Base-by-base conservation (phyloP, 2,113 vertebrate species). In the Formicarius rufipectus region DNA sequence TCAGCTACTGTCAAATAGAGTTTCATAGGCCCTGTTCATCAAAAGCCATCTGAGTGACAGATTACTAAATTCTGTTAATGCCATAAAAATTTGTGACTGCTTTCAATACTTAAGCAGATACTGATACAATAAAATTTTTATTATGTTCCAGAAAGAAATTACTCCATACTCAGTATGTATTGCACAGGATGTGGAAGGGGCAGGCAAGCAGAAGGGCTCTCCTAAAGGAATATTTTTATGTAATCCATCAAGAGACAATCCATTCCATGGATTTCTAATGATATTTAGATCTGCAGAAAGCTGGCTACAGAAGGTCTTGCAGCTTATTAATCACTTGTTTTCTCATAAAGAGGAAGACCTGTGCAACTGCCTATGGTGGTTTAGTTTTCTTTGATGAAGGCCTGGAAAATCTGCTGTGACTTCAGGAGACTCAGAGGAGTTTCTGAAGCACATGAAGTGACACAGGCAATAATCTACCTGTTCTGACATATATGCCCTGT, bases 61-160 rank as follows among this genome's bases (percentile, higher is more conserved):
- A 96, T 93, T 64, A 77, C 76, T 86, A 44, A 88, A 87, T 92
- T 90, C 69, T 84, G 83, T 75, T 96, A 94, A 94, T 72, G 44
- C 60, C 76, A 50, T 92, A 75, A 93, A 96, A 95, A 94, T 95
- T 90, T 94, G 95, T 90, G 56, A 49, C 55, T 88, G 33, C 88
- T 95, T 93, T 96, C 79, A 96, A 95, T 90, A 92, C 79, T 84
- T 90, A 55, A 93, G 33, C 52, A 90, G 90, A 42, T 84, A 96
- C 93, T 0, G 76, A 96, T 93, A 76, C 85, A 92, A 90, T 96
- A 78, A 90, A 93, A 96, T 28, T 92, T 97, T 96, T 96, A 95
- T 96, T 94, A 93, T 87, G 44, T 56, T 94, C 60, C 47, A 75
- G 68, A 95, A 95, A 88, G 72, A 95, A 96, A 96, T 96, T 96